Base-by-base conservation (phyloP, 2,113 vertebrate genomes). In the Hepsetus odoe region DNA sequence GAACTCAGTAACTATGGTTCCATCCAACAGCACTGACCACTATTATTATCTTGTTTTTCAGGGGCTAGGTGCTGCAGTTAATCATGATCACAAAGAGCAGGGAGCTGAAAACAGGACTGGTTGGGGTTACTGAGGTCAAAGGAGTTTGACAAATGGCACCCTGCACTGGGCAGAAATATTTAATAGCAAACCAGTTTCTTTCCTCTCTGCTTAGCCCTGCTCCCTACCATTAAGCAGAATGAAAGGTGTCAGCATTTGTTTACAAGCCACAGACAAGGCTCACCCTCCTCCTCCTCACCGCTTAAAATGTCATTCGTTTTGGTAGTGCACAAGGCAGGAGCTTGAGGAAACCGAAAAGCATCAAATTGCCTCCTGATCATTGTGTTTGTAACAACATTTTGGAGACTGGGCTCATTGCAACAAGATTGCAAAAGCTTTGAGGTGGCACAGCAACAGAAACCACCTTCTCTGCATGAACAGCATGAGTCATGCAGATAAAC, bases 1-100 rank as follows among this genome's bases (percentile, higher is more conserved):
- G n/a, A n/a, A n/a, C n/a, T n/a, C n/a, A n/a, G n/a, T n/a, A n/a
- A n/a, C n/a, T n/a, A n/a, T n/a, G n/a, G n/a, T n/a, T n/a, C n/a
- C n/a, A n/a, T n/a, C n/a, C n/a, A n/a, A n/a, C n/a, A n/a, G n/a
- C n/a, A 38, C 3, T 38, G 35, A 38, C 35, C 35, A 38, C 35
- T 38, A 5, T 38, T 38, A 38, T 38, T 38, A 8, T 38, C 8
- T 38, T 38, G 35, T 38, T 38, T 38, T 14, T 5, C 35, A 38
- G 9, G 9, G 53, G 76, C 30, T 59, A 72, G 33, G 20, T 66
- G 30, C 77, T 70, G 69, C 85, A 83, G 81, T 42, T 86, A 86
- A 88, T 81, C n/a, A 87, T 84, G 74, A 89, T 46, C 66, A 1
- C 5, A 8, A 12, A 85, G 76, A 79, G 84, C 87, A 82, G 78